A percentile compares a stretch with the other conserved stretches of the same genome.
Evolutionary conservation across 2,888 invertebrate species (phyloP).

Genomic region (Agapetus fuscipes): DNA sequence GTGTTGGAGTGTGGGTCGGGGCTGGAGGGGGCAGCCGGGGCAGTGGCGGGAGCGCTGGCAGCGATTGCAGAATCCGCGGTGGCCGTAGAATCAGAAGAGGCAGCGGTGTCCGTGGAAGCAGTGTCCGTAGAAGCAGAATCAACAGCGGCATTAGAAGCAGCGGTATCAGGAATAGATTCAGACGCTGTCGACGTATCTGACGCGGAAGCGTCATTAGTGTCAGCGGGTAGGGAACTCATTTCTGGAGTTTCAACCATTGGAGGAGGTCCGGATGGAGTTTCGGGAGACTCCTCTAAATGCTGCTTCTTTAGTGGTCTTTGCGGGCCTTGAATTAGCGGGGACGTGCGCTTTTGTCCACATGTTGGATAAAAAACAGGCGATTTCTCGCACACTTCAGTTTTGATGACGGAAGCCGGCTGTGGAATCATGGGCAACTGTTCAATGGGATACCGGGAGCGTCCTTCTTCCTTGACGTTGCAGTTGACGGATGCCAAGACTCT

Average conservation of each 20-base stretch:
- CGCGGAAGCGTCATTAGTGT: too few species aligned
- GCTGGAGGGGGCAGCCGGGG: slow-evolving; percentile 43
- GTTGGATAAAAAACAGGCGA: slow-evolving; percentile 22
- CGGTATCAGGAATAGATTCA: slow-evolving; percentile 28
- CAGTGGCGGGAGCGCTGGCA: slow-evolving; percentile 29
- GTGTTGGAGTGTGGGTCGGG: slow-evolving; percentile 61
- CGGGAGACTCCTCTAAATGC: slow-evolving; percentile 25
- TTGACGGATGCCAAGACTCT: slow-evolving; percentile 59
- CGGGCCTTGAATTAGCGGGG: slow-evolving; percentile 41
- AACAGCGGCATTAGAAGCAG: slow-evolving; percentile 26
- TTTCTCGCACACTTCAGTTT: slow-evolving; percentile 24
- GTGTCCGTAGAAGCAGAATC: too few species aligned
- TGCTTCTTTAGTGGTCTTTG: slow-evolving; percentile 36
- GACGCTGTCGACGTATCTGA: too few species aligned
- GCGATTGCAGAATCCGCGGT: too few species aligned
- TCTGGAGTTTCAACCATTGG: too few species aligned
- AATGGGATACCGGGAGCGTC: slow-evolving; percentile 7
- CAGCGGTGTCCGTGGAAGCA: too few species aligned
- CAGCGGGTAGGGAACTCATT: too few species aligned
- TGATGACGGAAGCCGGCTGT: slow-evolving; percentile 25
- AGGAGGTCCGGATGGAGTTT: too few species aligned
- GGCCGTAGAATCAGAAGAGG: too few species aligned
- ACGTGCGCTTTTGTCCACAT: slow-evolving; percentile 37
- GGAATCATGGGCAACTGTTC: slow-evolving; percentile 1
- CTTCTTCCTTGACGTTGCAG: slow-evolving; percentile 48